A percentile compares a stretch with the other conserved stretches of the same genome.
phyloP scores from a whole-genome alignment of 2,797 vertebrate species.

The Neosalanx taihuensis region DNA sequence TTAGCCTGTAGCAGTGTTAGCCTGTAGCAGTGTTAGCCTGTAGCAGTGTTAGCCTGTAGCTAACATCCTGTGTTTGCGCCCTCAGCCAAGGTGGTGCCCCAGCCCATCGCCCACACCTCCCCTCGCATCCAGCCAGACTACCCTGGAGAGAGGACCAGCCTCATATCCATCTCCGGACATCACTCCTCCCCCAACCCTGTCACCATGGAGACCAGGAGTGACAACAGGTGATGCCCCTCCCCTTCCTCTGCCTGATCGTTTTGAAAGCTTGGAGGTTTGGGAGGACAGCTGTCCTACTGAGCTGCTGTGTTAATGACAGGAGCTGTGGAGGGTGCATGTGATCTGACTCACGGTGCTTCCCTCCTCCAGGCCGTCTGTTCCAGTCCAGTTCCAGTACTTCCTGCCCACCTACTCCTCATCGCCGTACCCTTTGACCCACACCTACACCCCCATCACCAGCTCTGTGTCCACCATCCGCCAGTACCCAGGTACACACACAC shows the following conservation, averaged over 20 bases:
- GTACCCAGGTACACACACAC: slow-evolving; percentile 77
- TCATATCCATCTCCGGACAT: slow-evolving; percentile 91
- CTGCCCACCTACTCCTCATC: slow-evolving; percentile 81
- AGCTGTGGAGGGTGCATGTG: background rate
- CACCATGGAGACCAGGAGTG: slow-evolving; percentile 93
- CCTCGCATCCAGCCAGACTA: slow-evolving; percentile 93
- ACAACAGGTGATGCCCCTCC: slow-evolving; percentile 80
- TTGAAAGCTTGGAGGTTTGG: no score
- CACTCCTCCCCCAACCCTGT: slow-evolving; percentile 91
- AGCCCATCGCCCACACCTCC: slow-evolving; percentile 94
- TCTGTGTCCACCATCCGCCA: slow-evolving; percentile 86
- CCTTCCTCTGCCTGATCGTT: no score
- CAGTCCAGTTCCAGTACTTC: slow-evolving; percentile 87
- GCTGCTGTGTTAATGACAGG: background rate
- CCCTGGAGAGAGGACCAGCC: slow-evolving; percentile 85
- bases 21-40: background rate
- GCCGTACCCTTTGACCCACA: slow-evolving; percentile 82
- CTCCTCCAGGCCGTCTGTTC: slow-evolving; percentile 76
- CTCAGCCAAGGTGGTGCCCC: slow-evolving; percentile 96
- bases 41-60: background rate
- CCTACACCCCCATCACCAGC: slow-evolving; percentile 86
- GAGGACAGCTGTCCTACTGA: background rate
- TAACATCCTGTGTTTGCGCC: background rate
- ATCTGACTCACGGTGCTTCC: background rate
- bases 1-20: background rate